Base-by-base conservation (phyloP, 2,888 invertebrate species). In the Hanleya hanleyi region DNA sequence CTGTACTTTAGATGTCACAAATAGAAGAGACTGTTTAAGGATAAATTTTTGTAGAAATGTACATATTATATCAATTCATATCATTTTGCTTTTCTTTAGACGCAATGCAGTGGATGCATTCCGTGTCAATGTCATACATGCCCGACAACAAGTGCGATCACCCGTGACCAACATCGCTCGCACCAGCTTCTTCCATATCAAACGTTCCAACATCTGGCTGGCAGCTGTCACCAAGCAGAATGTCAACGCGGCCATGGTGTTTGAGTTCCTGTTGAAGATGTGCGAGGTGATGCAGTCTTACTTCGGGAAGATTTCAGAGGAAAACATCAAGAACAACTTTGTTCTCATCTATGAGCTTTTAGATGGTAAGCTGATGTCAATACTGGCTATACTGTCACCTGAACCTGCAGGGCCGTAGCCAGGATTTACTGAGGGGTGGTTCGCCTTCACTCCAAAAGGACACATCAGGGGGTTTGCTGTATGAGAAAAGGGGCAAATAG, bases 181-280 rank as follows among this genome's bases (percentile, higher is more conserved):
- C 78, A 99, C 99, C 36, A 98, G 98, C 61, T 99, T 99, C 92
- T 99, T 99, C 90, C 99, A 99, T 90, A 98, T 99, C 77, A 99
- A 98, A 71, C 93, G 99, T 77, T 97, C 98, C 15, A 99, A 99
- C 90, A 98, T 99, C 86, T 99, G 99, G 99, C 92, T 99, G 83
- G 99, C 99, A 51, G 99, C 99, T 0, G 99, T 99, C n/a, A 99
- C 99, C 33, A 98, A 98, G 92, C 99, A 99, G 92, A 99, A 99
- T 95, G 98, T 99, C 71, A 99, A 99, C 88, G 99, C 99, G 32
- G 98, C 98, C 0, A 99, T 99, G 99, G 99, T 99, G 49, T 99
- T 99, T 90, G 99, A 99, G 92, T 99, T 99, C 91, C 93, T 99
- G 61, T 93, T 98, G 70, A 98, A 99, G 91, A 98, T 99, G 90